Conservation (phyloP, 2,888 invertebrate genomes). For the Plebejus anna region DNA sequence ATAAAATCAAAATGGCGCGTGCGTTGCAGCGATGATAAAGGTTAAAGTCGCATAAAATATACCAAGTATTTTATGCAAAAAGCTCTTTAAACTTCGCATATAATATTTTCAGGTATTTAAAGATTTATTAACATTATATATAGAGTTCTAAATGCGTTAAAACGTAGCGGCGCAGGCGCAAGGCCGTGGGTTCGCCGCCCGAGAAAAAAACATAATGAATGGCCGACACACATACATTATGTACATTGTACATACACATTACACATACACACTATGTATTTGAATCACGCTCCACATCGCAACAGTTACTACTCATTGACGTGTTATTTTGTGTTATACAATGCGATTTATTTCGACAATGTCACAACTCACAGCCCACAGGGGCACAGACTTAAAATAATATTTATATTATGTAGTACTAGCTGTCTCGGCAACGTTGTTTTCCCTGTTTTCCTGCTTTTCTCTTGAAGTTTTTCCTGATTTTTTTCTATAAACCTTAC, state of each 20-base stretch:
- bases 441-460: no score
- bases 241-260: slow-evolving; percentile 10
- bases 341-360: slow-evolving; percentile 35
- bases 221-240: slow-evolving; percentile 45
- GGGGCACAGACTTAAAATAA: not conserved
- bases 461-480: no score
- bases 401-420: no score
- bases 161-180: slow-evolving; percentile 55
- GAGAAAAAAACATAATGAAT: slow-evolving; percentile 70
- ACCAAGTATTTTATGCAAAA: not conserved
- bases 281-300: slow-evolving; percentile 28
- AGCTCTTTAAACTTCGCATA: not conserved
- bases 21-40: not conserved
- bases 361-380: not conserved
- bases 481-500: no score
- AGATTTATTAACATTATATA: slow-evolving; percentile 38
- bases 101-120: not conserved
- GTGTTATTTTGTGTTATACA: slow-evolving; percentile 38
- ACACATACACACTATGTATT: slow-evolving; percentile 24
- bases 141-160: slow-evolving; percentile 58
- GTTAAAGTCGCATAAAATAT: not conserved
- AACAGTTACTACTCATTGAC: slow-evolving; percentile 20
- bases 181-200: slow-evolving; percentile 68
- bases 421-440: no score
- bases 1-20: slow-evolving; percentile 5